Conservation (phyloP, 2,797 vertebrate genomes). For the Pyrocephalus nanus region DNA sequence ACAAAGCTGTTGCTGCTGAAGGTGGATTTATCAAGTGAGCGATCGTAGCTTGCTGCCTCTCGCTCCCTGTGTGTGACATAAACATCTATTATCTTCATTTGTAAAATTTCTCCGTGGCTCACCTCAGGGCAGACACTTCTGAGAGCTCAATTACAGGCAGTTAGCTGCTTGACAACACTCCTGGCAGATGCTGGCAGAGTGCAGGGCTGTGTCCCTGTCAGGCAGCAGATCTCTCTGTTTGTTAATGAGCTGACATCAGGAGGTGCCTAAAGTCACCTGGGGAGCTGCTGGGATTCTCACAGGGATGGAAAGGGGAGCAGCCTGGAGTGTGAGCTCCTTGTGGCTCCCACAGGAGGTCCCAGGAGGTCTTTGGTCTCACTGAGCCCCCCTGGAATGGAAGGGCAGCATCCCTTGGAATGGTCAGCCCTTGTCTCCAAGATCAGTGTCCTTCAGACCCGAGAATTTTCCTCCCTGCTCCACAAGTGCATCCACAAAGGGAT, state of each 20-base stretch:
- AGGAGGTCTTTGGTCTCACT: not conserved
- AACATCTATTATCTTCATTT: constrained; percentile 69
- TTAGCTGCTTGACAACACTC: constrained; percentile 55
- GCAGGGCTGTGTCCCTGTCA: not conserved
- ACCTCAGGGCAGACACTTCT: constrained; percentile 60
- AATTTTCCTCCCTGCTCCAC: too few relatives aligned
- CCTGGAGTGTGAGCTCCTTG: not conserved
- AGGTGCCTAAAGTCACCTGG: not conserved
- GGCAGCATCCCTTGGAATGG: not conserved
- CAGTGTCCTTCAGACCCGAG: fast-evolving
- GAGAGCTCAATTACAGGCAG: constrained; percentile 62
- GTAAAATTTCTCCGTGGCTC: constrained; percentile 51
- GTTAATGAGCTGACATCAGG: not conserved
- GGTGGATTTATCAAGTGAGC: not conserved
- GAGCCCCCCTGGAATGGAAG: not conserved
- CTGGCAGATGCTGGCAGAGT: constrained; percentile 31
- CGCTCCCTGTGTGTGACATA: constrained; percentile 6
- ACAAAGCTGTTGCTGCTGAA: not conserved
- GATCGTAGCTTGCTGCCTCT: not conserved
- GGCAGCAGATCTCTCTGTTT: not conserved
- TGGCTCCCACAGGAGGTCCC: not conserved
- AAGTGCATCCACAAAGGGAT: not conserved
- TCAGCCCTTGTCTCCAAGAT: not conserved
- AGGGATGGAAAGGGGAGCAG: too few relatives aligned
- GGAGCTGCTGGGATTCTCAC: not conserved